A percentile compares a stretch with the other conserved stretches of the same genome.
Evolutionary conservation across 1,140 invertebrate species (phyloP).

Genomic region (Sitodiplosis mosellana): DNA sequence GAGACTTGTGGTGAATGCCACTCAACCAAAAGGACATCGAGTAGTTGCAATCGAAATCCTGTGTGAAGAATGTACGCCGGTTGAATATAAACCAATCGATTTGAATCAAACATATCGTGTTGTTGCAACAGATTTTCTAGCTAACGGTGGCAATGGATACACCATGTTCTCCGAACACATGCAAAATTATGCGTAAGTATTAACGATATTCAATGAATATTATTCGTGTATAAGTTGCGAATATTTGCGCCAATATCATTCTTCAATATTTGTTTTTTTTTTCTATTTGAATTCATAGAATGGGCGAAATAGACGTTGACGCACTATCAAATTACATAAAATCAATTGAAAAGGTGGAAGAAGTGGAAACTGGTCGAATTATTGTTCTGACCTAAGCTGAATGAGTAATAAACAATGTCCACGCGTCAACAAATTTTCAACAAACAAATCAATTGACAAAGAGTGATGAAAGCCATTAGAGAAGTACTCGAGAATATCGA

Average conservation of each 20-base stretch:
- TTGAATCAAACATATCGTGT: constrained; percentile 35
- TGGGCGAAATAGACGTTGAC: neutral
- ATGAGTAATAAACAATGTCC: too few relatives aligned
- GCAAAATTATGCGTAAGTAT: constrained; percentile 14
- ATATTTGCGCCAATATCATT: neutral
- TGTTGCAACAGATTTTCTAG: constrained; percentile 38
- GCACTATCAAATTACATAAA: neutral
- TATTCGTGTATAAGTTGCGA: neutral
- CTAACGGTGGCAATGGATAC: constrained; percentile 45
- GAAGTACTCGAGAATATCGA: too few relatives aligned
- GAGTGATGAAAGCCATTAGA: too few relatives aligned
- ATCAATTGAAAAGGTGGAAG: neutral
- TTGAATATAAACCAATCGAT: constrained; percentile 34
- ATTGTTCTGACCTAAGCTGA: too few relatives aligned
- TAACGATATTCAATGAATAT: too few relatives aligned
- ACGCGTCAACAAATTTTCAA: too few relatives aligned
- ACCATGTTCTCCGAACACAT: constrained; percentile 20
- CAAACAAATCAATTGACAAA: too few relatives aligned
- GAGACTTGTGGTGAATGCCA: constrained; percentile 29
- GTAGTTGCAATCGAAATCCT: constrained; percentile 34
- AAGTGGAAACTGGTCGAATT: too few relatives aligned
- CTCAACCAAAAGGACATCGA: constrained; percentile 31
- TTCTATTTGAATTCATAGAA: neutral
- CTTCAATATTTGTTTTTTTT: neutral
- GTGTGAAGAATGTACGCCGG: constrained; percentile 45